Conservation (phyloP, 1,140 invertebrate genomes). For the Paramacrobiotus metropolitanus region DNA sequence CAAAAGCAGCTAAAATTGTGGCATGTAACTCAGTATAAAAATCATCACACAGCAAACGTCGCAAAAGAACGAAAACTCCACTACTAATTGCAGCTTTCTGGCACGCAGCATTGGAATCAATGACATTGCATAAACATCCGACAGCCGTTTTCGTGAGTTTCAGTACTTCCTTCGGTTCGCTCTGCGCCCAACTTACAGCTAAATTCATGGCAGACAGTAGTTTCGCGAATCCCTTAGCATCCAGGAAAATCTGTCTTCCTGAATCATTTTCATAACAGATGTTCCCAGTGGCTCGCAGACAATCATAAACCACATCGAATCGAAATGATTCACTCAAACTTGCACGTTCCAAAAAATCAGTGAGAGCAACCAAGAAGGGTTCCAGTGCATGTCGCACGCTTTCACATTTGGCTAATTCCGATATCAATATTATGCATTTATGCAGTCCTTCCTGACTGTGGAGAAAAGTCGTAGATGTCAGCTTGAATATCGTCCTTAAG, state of each 20-base stretch:
- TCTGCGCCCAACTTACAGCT: no score
- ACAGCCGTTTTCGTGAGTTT: neutral
- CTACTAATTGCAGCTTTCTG: neutral
- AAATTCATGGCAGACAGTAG: neutral
- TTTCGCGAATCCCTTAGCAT: neutral
- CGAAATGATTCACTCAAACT: no score
- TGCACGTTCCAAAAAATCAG: neutral
- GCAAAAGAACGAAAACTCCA: neutral
- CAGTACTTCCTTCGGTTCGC: no score
- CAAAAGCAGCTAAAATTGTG: no score
- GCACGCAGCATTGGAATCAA: neutral
- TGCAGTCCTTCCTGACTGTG: no score
- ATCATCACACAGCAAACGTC: no score
- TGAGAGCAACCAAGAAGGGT: neutral
- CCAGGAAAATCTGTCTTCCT: neutral
- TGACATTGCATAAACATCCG: neutral
- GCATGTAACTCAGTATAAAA: no score
- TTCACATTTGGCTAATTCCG: no score
- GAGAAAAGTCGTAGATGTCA: no score
- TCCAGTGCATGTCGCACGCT: neutral
- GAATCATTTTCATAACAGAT: neutral
- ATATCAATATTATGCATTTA: no score
- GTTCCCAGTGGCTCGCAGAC: neutral
- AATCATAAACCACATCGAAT: neutral
- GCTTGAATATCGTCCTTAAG: no score